phyloP scores from a whole-genome alignment of 2,113 vertebrate genomes.

The Axis porcinus region DNA sequence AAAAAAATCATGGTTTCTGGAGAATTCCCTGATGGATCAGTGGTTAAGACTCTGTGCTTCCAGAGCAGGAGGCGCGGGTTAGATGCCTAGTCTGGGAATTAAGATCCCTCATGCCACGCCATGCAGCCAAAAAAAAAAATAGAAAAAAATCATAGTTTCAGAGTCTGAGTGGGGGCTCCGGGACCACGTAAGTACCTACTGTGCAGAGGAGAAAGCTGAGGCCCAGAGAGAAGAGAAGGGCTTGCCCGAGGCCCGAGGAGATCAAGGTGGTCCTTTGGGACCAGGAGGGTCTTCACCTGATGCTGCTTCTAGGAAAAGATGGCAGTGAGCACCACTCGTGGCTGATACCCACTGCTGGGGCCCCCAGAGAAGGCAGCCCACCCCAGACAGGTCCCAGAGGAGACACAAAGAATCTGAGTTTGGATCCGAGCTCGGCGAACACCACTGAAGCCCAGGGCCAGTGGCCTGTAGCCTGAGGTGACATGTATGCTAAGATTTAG shows the following conservation, averaged over 20 bases:
- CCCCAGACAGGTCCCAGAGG: too few relatives aligned
- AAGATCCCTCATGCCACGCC: background rate
- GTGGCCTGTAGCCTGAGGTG: background rate
- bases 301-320: background rate
- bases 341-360: background rate
- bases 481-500: accelerated
- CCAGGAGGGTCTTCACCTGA: background rate
- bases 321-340: accelerated
- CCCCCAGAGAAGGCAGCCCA: background rate
- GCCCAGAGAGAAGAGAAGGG: background rate
- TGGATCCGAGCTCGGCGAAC: background rate
- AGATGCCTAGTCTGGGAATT: background rate
- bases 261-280: background rate
- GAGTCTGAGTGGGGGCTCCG: background rate
- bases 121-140: background rate
- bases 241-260: accelerated
- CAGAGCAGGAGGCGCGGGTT: background rate
- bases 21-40: background rate
- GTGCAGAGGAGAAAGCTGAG: background rate
- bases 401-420: background rate
- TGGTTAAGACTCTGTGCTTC: background rate
- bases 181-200: background rate
- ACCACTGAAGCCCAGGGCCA: accelerated
- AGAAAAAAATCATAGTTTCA: background rate
- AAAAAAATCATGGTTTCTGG: background rate